phyloP scores from a whole-genome alignment of 2,888 invertebrate genomes.

The Crepidodera aurea region DNA sequence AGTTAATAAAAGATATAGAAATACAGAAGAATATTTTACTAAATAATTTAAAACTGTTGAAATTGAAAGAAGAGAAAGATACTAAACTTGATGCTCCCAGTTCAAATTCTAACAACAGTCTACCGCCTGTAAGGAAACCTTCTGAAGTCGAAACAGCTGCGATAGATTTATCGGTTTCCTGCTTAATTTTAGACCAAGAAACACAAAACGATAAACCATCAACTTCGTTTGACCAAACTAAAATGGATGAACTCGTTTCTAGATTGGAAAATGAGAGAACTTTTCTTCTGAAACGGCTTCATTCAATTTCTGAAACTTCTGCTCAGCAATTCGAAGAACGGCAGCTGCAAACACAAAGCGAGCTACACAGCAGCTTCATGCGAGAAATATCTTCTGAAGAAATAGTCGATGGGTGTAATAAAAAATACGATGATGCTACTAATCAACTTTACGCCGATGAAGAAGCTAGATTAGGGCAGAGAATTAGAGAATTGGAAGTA shows the following conservation, averaged over 20 bases:
- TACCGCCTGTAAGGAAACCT: not conserved
- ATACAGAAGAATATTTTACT: conserved; percentile 43
- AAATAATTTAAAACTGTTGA: conserved; percentile 39
- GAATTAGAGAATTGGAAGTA: conserved; percentile 44
- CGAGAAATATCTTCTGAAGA: conserved; percentile 37
- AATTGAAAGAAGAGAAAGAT: conserved; percentile 24
- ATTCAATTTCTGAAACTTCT: conserved; percentile 34
- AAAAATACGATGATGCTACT: conserved; percentile 43
- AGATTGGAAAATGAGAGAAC: conserved; percentile 39
- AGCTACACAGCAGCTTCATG: conserved; percentile 39
- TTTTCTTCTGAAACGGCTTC: conserved; percentile 31
- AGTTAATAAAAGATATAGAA: conserved; percentile 44
- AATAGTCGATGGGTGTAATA: not conserved
- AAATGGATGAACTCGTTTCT: conserved; percentile 29
- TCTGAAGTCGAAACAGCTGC: conserved; percentile 2
- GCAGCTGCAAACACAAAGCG: conserved; percentile 32
- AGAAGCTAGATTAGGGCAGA: conserved; percentile 42
- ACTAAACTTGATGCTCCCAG: not conserved
- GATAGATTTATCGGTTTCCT: not conserved
- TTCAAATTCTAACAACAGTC: not conserved
- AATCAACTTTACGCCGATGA: conserved; percentile 43
- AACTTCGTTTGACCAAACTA: conserved; percentile 20
- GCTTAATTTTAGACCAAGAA: not conserved
- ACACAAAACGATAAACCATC: not conserved
- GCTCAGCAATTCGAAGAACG: conserved; percentile 29